Base-by-base conservation (phyloP, 2,888 invertebrate species). In the Allophyes oxyacanthae region DNA sequence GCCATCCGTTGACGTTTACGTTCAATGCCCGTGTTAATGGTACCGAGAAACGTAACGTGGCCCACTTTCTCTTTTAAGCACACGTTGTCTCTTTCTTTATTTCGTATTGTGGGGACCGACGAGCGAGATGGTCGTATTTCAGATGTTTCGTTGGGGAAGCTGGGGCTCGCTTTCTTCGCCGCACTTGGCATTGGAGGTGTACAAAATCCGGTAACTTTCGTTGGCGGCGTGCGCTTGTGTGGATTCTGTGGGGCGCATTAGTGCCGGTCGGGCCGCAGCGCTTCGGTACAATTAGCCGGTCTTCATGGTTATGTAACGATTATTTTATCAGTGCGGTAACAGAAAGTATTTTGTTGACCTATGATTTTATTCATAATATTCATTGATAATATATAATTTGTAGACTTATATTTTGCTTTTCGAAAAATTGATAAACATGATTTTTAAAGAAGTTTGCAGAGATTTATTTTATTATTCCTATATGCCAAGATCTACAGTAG, bases 61-160 rank as follows among this genome's bases (percentile, higher is more conserved):
- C 94, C 93, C 93, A 93, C 94, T 94, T 94, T 94, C 94, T 94
- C 94, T 94, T 93, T 94, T 92, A 91, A 90, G 86, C 88, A 83
- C 83, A 84, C 79, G 83, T 83, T 75, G 88, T 92, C 91, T 91
- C 90, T 86, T 82, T 92, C 90, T 81, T 78, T 75, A 82, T 75
- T 75, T 73, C 71, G 62, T 65, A 59, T 53, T 67, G 70, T 64
- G 66, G 69, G 72, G 70, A 77, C 60, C 83, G 69, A 57, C 72
- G 87, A 93, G 87, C 71, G 90, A 89, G 93, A 92, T 84, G 85
- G 85, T 78, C 64, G 71, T 85, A 84, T 82, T 78, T 80, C 68
- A 82, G 83, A 82, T 82, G 82, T 70, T 89, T 80, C 82, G 82
- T 63, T 61, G 72, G 73, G 78, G 86, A 89, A 84, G 88, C 89